A percentile compares a stretch with the other conserved stretches of the same genome.
These are phyloP conservation scores for Timema podura DNA, from an alignment of 2,888 invertebrate genomes.

Conservation along the genomic window DNA sequence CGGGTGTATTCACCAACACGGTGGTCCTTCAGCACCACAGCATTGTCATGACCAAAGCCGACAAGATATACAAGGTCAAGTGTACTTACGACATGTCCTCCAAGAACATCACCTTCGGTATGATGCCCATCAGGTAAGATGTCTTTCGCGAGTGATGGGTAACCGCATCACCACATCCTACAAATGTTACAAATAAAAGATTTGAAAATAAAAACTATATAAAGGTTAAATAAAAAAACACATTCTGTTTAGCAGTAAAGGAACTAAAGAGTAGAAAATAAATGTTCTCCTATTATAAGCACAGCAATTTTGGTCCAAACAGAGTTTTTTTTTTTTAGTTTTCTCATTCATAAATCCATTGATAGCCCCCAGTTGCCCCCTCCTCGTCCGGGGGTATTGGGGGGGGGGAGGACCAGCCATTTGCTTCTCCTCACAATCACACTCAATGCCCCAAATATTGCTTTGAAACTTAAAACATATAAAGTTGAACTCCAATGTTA, in stretches of 20 bases:
- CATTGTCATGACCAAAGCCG: conserved; percentile 94
- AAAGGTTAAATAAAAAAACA: too few species aligned
- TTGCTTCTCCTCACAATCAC: too few species aligned
- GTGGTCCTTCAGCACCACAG: conserved; percentile 93
- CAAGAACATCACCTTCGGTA: conserved; percentile 93
- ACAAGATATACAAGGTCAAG: conserved; percentile 94
- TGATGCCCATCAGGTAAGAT: conserved; percentile 86
- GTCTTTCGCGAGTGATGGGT: not conserved
- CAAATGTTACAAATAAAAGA: not conserved
- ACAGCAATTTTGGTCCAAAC: not conserved
- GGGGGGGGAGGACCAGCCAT: too few species aligned
- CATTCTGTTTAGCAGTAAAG: too few species aligned
- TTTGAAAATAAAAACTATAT: conserved; percentile 3
- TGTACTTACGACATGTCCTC: conserved; percentile 96
- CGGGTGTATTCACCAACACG: conserved; percentile 89
- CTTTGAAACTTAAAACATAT: too few species aligned
- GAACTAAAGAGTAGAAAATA: too few species aligned
- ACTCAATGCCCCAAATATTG: too few species aligned
- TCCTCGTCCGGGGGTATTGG: too few species aligned
- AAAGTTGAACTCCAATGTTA: too few species aligned
- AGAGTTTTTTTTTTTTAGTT: not conserved
- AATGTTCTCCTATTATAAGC: too few species aligned
- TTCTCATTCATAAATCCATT: not conserved
- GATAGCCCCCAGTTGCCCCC: not conserved
- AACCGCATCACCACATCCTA: not conserved